phyloP scores from a whole-genome alignment of 2,113 vertebrate species.

The Stegostoma tigrinum region DNA sequence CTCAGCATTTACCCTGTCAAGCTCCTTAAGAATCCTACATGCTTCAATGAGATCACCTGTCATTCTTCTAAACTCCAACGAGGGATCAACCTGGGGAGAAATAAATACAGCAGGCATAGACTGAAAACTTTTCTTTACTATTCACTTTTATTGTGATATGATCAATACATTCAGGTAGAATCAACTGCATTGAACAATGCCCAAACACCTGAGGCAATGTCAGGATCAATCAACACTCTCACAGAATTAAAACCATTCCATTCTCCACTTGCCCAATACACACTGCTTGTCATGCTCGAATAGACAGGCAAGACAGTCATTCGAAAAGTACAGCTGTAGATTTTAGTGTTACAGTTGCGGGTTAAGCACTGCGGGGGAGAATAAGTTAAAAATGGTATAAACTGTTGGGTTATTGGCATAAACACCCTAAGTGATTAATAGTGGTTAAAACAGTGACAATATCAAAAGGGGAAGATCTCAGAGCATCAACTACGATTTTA shows the following conservation, averaged over 20 bases:
- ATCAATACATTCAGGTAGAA: background rate
- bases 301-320: background rate
- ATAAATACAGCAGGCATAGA: background rate
- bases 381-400: background rate
- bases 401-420: background rate
- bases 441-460: background rate
- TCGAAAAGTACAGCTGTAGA: background rate
- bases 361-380: background rate
- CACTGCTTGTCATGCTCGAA: background rate
- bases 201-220: background rate
- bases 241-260: background rate
- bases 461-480: background rate
- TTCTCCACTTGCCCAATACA: background rate
- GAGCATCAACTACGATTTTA: background rate
- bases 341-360: background rate
- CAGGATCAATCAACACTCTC: background rate
- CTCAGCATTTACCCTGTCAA: too few relatives aligned
- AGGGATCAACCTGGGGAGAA: background rate
- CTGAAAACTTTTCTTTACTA: background rate
- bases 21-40: too few relatives aligned
- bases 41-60: too few relatives aligned
- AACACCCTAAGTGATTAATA: background rate
- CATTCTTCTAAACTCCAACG: too few relatives aligned
- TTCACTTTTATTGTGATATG: background rate
- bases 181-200: conserved; percentile 8